Conservation (phyloP, 2,888 invertebrate genomes). For the Athalia cordata region DNA sequence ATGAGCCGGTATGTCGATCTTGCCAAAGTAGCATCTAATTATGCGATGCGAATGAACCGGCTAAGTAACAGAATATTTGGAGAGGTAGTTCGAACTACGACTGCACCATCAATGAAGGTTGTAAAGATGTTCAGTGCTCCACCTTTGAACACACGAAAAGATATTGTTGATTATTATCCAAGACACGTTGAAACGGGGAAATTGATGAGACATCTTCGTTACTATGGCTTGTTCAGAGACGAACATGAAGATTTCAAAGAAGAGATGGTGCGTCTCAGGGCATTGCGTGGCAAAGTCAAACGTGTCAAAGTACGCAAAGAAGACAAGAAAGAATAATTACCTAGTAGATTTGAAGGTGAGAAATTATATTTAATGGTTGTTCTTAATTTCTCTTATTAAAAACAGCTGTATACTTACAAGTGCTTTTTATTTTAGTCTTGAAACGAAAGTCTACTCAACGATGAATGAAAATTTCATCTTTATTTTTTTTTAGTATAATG, state of each 20-base stretch:
- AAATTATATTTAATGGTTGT: not conserved
- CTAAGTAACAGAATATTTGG: conserved; percentile 92
- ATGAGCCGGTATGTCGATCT: conserved; percentile 82
- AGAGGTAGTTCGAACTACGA: conserved; percentile 87
- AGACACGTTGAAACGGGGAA: conserved; percentile 85
- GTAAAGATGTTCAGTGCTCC: conserved; percentile 85
- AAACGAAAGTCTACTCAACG: too few species aligned
- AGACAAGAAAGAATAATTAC: conserved; percentile 52
- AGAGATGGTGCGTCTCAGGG: conserved; percentile 86
- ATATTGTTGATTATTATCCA: conserved; percentile 90
- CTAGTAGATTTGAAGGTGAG: not conserved
- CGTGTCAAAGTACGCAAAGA: conserved; percentile 68
- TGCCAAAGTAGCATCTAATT: conserved; percentile 83
- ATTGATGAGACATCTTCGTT: conserved; percentile 83
- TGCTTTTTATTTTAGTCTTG: too few species aligned
- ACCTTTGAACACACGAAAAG: conserved; percentile 83
- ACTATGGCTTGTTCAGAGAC: conserved; percentile 88
- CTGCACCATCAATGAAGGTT: conserved; percentile 85
- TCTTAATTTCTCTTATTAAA: too few species aligned
- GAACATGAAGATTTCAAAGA: conserved; percentile 94
- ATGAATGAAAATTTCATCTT: not conserved
- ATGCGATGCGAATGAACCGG: conserved; percentile 89
- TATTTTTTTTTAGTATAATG: conserved; percentile 19
- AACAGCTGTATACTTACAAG: too few species aligned
- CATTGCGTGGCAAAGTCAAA: conserved; percentile 85